These are phyloP conservation scores for Oreochromis niloticus DNA, from an alignment of 2,113 vertebrate genomes.

Conservation along the genomic window DNA sequence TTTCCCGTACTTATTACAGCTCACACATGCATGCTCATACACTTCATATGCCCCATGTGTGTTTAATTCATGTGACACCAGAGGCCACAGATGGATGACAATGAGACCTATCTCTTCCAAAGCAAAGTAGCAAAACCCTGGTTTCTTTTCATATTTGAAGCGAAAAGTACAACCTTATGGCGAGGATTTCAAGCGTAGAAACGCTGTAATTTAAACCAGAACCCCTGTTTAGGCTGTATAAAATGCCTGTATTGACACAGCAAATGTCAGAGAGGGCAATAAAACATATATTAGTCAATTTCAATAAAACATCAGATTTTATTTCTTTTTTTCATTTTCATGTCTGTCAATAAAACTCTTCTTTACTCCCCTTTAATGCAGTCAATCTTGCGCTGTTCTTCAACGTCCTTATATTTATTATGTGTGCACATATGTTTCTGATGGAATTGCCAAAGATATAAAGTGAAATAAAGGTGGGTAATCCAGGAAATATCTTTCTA, in stretches of 20 bases:
- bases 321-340: not conserved
- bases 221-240: not conserved
- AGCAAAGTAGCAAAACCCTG: not conserved
- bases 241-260: not conserved
- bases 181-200: not conserved
- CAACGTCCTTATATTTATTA: not conserved
- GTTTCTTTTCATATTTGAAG: not conserved
- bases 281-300: not conserved
- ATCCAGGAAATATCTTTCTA: not conserved
- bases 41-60: conserved; percentile 7
- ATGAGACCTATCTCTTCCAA: conserved; percentile 1
- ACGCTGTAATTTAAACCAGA: not conserved
- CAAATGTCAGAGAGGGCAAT: not conserved
- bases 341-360: not conserved
- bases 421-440: not conserved
- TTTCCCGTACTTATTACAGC: conserved; percentile 11
- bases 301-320: not conserved
- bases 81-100: conserved; percentile 47
- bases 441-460: not conserved
- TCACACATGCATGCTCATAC: conserved; percentile 8
- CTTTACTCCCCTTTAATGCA: not conserved
- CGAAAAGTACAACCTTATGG: conserved; percentile 42
- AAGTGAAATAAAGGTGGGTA: not conserved
- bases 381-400: not conserved
- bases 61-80: conserved; percentile 41